These are phyloP conservation scores for Suncus etruscus DNA, from an alignment of 2,113 vertebrate genomes.

Conservation along the genomic window DNA sequence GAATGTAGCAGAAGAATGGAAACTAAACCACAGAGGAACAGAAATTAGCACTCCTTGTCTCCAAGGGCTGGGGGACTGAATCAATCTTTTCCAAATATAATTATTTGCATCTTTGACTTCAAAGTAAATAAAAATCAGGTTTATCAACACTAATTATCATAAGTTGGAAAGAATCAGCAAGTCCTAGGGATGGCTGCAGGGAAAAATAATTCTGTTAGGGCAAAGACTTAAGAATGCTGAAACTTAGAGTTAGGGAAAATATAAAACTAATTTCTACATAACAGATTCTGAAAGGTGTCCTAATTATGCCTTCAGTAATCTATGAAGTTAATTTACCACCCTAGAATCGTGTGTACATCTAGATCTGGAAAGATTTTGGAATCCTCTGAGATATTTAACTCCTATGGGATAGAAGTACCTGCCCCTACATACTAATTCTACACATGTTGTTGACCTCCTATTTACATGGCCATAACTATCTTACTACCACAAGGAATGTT, in stretches of 20 bases:
- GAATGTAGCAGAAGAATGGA: constrained; percentile 19
- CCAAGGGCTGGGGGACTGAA: not conserved
- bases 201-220: constrained; percentile 15
- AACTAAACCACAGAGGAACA: constrained; percentile 26
- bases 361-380: not conserved
- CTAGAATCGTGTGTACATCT: not conserved
- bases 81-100: constrained; percentile 62
- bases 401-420: not conserved
- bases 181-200: not conserved
- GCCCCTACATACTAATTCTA: not conserved
- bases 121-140: constrained; percentile 68
- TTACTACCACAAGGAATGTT: not conserved
- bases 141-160: constrained; percentile 68
- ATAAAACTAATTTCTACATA: constrained; percentile 28
- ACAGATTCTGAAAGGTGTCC: not conserved
- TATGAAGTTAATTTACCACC: constrained; percentile 28
- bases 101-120: constrained; percentile 68
- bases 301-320: constrained; percentile 39
- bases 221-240: constrained; percentile 30
- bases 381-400: not conserved
- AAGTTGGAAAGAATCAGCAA: constrained; percentile 15
- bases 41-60: constrained; percentile 31
- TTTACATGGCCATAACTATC: not conserved
- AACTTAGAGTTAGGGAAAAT: constrained; percentile 45
- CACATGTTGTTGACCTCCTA: not conserved